Conservation (phyloP, 2,113 vertebrate genomes). For the Chaenocephalus aceratus region DNA sequence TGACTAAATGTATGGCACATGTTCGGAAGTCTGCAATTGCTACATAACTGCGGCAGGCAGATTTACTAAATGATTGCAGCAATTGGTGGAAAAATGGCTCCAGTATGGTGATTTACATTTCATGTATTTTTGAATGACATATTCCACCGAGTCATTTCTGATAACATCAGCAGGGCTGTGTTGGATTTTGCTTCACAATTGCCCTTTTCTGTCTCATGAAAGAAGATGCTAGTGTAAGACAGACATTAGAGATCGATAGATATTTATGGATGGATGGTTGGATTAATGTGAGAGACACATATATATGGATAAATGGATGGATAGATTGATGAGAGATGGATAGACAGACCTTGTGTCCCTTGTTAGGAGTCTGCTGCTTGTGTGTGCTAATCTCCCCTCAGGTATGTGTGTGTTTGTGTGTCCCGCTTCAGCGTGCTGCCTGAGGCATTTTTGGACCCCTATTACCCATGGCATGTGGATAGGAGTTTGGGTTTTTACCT, state of each 20-base stretch:
- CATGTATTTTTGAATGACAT: slow-evolving; percentile 24
- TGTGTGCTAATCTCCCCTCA: slow-evolving; percentile 44
- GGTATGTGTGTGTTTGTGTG: neutral
- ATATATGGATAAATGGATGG: too few relatives aligned
- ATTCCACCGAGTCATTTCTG: slow-evolving; percentile 18
- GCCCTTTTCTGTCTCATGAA: neutral
- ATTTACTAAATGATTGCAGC: slow-evolving; percentile 33
- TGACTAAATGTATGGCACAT: neutral
- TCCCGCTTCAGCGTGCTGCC: slow-evolving; percentile 25
- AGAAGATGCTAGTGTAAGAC: neutral
- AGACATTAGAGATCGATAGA: neutral
- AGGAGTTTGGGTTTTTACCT: slow-evolving; percentile 43
- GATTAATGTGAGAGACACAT: neutral
- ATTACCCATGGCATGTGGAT: slow-evolving; percentile 59
- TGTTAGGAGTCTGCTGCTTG: slow-evolving; percentile 58
- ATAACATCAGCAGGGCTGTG: neutral
- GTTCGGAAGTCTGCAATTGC: slow-evolving; percentile 1
- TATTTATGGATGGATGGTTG: neutral
- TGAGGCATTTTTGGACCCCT: slow-evolving; percentile 44
- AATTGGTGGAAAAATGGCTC: slow-evolving; percentile 34
- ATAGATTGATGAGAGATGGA: neutral
- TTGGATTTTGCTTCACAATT: neutral
- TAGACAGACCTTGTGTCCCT: slow-evolving; percentile 44
- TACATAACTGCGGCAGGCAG: slow-evolving; percentile 2
- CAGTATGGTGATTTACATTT: slow-evolving; percentile 40